Evolutionary conservation across 2,888 invertebrate genomes (phyloP).

Genomic region (Cataglyphis albicans): DNA sequence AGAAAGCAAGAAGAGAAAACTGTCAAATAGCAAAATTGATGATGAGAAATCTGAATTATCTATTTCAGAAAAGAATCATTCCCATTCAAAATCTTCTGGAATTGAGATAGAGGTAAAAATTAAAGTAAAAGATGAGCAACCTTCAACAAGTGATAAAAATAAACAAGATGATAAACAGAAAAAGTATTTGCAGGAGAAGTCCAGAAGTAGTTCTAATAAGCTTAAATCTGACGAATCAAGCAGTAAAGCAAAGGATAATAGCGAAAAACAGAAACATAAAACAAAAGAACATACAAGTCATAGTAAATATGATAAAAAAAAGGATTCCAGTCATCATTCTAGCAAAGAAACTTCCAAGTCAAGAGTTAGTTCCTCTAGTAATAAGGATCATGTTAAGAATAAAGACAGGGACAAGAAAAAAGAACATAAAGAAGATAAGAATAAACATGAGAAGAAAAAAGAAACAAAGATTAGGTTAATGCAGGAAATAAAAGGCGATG

Average conservation of each 20-base stretch:
- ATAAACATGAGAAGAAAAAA: conserved; percentile 75
- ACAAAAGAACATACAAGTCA: conserved; percentile 69
- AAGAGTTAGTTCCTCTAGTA: conserved; percentile 80
- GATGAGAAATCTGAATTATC: conserved; percentile 62
- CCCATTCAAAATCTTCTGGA: conserved; percentile 27
- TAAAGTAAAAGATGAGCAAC: conserved; percentile 34
- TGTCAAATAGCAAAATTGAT: conserved; percentile 68
- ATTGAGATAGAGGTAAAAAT: conserved; percentile 61
- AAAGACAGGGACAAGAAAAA: conserved; percentile 74
- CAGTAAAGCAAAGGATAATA: conserved; percentile 67
- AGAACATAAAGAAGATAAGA: conserved; percentile 65
- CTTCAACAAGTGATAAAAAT: conserved; percentile 55
- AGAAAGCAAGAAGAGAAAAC: conserved; percentile 71
- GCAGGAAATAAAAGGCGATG: conserved; percentile 87
- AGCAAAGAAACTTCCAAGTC: conserved; percentile 77
- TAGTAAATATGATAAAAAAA: conserved; percentile 73
- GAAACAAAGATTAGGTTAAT: conserved; percentile 80
- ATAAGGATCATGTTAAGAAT: conserved; percentile 75
- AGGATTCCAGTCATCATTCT: conserved; percentile 71
- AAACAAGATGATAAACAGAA: conserved; percentile 62
- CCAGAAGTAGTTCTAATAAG: conserved; percentile 68
- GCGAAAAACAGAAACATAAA: conserved; percentile 76
- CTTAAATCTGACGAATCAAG: conserved; percentile 59
- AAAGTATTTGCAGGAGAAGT: conserved; percentile 68
- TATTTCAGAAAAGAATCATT: conserved; percentile 58